Base-by-base conservation (phyloP, 2,113 vertebrate species). In the Bostrychus sinensis region DNA sequence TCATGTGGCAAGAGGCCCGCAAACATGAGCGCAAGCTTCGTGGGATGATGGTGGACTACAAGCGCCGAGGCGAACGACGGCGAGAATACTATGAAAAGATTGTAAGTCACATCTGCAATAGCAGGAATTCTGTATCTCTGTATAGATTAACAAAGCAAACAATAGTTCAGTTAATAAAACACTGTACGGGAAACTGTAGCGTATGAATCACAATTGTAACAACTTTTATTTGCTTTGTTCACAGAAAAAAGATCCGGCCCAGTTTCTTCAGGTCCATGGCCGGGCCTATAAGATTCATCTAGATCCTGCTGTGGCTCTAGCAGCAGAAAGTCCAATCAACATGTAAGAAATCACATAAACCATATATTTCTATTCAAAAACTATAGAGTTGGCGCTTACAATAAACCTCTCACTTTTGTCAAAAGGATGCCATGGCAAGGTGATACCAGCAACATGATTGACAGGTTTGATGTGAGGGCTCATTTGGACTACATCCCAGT, bases 381-480 rank as follows among this genome's bases (percentile, higher is more conserved):
- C 17, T 9, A 17, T 30, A 12, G n/a, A 4, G 26, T n/a, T 8
- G 14, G 38, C n/a, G 19, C 39, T 65, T 0, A 38, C 0, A 28
- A 23, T 28, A 1, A 8, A 4, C 3, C 16, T 4, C 1, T 62
- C 30, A 46, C 3, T 56, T 37, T 46, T 80, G 23, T 72, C 5
- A 39, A 20, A 37, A 98, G 96, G 96, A 98, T 98, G 96, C 96
- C 96, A 0, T 98, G 96, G 96, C 96, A 96, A 70, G 96, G 96
- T 1, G 96, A 98, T 43, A 92, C 94, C 37, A 98, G 94, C 91
- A 97, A 96, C 87, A 98, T 96, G 96, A 98, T 98, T 4, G 96
- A 98, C 85, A 92, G 96, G 11, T 98, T 98, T 26, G 96, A 98
- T 17, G 96, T 98, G 0, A 92, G 96, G 0, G 96, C 96, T 1